These are phyloP conservation scores for Amiota mariae DNA, from an alignment of 2,888 invertebrate species.

Conservation along the genomic window DNA sequence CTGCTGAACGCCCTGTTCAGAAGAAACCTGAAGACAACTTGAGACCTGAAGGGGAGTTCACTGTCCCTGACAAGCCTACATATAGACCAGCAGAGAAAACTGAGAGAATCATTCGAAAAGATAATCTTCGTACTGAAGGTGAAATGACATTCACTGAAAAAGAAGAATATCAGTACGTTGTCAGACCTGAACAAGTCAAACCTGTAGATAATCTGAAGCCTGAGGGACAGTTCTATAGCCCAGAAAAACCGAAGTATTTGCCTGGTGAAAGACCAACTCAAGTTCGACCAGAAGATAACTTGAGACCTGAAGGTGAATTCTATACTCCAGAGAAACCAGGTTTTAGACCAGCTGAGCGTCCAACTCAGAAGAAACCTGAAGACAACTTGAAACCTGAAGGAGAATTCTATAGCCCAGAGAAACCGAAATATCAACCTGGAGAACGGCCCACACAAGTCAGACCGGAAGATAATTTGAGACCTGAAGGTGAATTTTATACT, in stretches of 20 bases:
- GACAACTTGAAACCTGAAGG: slow-evolving; percentile 77
- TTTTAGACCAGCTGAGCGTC: slow-evolving; percentile 75
- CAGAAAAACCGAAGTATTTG: slow-evolving; percentile 75
- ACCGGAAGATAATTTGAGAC: slow-evolving; percentile 76
- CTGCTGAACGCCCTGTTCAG: slow-evolving; percentile 76
- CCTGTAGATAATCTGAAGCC: slow-evolving; percentile 77
- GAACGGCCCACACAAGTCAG: slow-evolving; percentile 73
- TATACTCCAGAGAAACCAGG: slow-evolving; percentile 73
- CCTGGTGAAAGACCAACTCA: slow-evolving; percentile 75
- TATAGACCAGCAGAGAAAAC: slow-evolving; percentile 74
- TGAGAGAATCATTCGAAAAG: slow-evolving; percentile 74
- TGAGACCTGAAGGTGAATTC: slow-evolving; percentile 76
- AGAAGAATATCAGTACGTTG: slow-evolving; percentile 74
- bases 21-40: slow-evolving; percentile 74
- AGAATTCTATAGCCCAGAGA: slow-evolving; percentile 75
- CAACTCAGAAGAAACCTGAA: slow-evolving; percentile 72
- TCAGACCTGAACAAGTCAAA: slow-evolving; percentile 73
- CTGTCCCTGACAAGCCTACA: slow-evolving; percentile 71
- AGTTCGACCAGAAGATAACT: slow-evolving; percentile 72
- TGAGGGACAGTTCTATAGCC: slow-evolving; percentile 75
- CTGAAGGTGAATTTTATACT: slow-evolving; percentile 77
- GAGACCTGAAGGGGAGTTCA: slow-evolving; percentile 73
- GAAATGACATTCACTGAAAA: slow-evolving; percentile 74
- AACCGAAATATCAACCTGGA: slow-evolving; percentile 74
- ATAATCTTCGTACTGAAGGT: slow-evolving; percentile 77